Evolutionary conservation across 2,888 invertebrate genomes (phyloP).

Genomic region (Archaeoteleia sp.): DNA sequence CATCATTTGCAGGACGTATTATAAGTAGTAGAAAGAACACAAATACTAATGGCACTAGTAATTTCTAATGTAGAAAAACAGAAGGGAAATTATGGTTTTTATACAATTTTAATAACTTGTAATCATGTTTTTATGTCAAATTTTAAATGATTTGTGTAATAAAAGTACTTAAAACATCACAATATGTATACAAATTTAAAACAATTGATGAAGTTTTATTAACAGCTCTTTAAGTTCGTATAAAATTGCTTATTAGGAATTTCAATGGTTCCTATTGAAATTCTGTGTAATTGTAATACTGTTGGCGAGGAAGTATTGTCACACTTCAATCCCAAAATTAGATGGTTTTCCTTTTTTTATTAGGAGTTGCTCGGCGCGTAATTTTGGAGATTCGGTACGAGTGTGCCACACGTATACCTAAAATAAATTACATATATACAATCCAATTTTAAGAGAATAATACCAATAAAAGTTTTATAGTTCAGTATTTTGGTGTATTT

Average conservation of each 20-base stretch:
- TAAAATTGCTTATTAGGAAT: not conserved
- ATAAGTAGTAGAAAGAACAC: no score
- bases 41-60: no score
- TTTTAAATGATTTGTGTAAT: no score
- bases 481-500: conserved; percentile 10
- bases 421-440: conserved; percentile 32
- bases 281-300: conserved; percentile 12
- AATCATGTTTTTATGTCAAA: no score
- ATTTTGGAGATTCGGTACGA: conserved; percentile 90
- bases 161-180: no score
- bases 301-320: conserved; percentile 56
- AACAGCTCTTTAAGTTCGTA: no score
- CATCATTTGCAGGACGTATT: no score
- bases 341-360: conserved; percentile 77
- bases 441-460: conserved; percentile 7
- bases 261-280: not conserved
- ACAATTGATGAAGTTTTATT: no score
- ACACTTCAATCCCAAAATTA: conserved; percentile 79
- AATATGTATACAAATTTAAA: no score
- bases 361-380: conserved; percentile 82
- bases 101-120: no score
- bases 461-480: conserved; percentile 10
- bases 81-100: no score
- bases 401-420: conserved; percentile 99
- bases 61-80: no score